phyloP scores from a whole-genome alignment of 2,113 vertebrate species.

The Clupea harengus region DNA sequence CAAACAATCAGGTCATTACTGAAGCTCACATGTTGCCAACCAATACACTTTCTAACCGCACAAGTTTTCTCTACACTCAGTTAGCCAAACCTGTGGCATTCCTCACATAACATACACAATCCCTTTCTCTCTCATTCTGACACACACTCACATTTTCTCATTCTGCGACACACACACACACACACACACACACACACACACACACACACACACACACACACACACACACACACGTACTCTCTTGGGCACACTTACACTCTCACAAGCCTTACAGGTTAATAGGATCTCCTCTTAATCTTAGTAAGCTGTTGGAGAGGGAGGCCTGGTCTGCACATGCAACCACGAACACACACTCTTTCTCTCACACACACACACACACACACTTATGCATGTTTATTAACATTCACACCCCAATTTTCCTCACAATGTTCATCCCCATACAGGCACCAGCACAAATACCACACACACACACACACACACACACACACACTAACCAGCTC shows the following conservation, averaged over 20 bases:
- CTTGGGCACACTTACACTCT: not conserved
- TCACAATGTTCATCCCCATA: too few relatives aligned
- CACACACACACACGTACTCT: not conserved
- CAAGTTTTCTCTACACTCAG: too few relatives aligned
- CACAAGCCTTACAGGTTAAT: slow-evolving; percentile 33
- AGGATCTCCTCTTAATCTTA: slow-evolving; percentile 50
- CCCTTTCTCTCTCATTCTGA: too few relatives aligned
- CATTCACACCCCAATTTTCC: not conserved
- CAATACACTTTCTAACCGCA: too few relatives aligned
- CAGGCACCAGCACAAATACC: too few relatives aligned
- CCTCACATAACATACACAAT: too few relatives aligned
- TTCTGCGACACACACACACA: too few relatives aligned
- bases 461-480: not conserved
- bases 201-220: not conserved
- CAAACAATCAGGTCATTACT: too few relatives aligned
- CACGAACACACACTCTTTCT: not conserved
- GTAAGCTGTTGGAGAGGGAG: slow-evolving; percentile 20
- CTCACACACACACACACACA: not conserved
- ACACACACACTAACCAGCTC: not conserved
- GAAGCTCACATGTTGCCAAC: too few relatives aligned
- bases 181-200: not conserved
- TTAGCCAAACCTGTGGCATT: too few relatives aligned
- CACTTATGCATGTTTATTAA: too few relatives aligned
- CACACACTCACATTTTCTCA: too few relatives aligned
- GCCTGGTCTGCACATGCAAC: not conserved